These are phyloP conservation scores for Lepetodrilus schrolli DNA, from an alignment of 2,888 invertebrate genomes.

Conservation along the genomic window DNA sequence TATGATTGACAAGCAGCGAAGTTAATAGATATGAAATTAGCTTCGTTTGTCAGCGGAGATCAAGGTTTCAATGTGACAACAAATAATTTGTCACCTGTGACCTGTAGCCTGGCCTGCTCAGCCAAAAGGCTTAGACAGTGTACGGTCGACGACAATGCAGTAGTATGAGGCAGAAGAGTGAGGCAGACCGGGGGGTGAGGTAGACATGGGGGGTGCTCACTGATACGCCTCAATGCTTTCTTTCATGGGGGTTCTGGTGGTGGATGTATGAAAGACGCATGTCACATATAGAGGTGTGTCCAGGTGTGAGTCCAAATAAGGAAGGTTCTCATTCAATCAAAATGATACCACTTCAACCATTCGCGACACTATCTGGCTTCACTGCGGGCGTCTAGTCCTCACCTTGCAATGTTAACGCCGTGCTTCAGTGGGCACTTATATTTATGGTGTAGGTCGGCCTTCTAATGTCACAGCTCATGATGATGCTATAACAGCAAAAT, in stretches of 20 bases:
- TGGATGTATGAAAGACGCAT: not conserved
- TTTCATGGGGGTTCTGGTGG: not conserved
- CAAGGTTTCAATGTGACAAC: constrained; percentile 24
- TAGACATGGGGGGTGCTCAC: not conserved
- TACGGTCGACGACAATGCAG: not conserved
- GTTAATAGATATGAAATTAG: constrained; percentile 37
- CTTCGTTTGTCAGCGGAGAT: constrained; percentile 33
- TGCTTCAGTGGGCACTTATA: too few relatives aligned
- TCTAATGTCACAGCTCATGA: too few relatives aligned
- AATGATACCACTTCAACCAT: too few relatives aligned
- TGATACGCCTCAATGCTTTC: constrained; percentile 1
- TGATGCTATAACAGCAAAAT: too few relatives aligned
- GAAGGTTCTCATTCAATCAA: too few relatives aligned
- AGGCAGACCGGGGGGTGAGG: not conserved
- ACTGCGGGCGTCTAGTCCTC: too few relatives aligned
- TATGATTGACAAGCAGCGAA: constrained; percentile 25
- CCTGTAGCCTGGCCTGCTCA: constrained; percentile 5
- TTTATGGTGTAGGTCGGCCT: too few relatives aligned
- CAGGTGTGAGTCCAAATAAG: not conserved
- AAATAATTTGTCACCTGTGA: constrained; percentile 31
- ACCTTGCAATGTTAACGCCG: too few relatives aligned
- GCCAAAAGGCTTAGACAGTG: constrained; percentile 17
- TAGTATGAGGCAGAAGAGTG: constrained; percentile 8
- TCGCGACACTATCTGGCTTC: too few relatives aligned
- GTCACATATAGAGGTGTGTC: not conserved